These are phyloP conservation scores for Aphyosemion australe DNA, from an alignment of 2,113 vertebrate genomes.

Conservation along the genomic window DNA sequence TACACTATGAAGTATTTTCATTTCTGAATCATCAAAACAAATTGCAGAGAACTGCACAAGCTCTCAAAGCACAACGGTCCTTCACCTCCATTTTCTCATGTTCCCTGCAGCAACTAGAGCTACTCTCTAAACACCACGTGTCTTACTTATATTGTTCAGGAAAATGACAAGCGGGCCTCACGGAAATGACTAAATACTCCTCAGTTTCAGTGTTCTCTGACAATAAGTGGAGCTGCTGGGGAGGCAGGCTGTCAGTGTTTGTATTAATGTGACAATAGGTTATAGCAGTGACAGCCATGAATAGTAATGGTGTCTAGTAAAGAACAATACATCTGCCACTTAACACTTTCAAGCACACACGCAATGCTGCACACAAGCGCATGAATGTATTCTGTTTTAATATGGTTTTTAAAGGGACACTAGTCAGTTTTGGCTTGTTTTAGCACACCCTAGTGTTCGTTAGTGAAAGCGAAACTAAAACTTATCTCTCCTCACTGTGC, in stretches of 20 bases:
- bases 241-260: neutral
- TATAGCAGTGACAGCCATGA: constrained; percentile 17
- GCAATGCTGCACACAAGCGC: neutral
- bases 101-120: constrained; percentile 21
- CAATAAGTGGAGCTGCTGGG: neutral
- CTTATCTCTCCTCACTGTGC: too few relatives aligned
- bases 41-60: neutral
- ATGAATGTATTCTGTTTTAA: too few relatives aligned
- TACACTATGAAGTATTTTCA: neutral
- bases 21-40: neutral
- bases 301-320: neutral
- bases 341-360: neutral
- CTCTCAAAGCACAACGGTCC: neutral
- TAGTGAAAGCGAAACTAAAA: too few relatives aligned
- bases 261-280: neutral
- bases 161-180: constrained; percentile 42
- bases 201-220: neutral
- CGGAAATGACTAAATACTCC: constrained; percentile 7
- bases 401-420: too few relatives aligned
- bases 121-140: constrained; percentile 23
- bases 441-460: too few relatives aligned
- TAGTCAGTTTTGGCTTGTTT: too few relatives aligned
- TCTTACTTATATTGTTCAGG: constrained; percentile 12
- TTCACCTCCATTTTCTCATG: constrained; percentile 3
- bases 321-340: neutral